Conservation (phyloP, 2,113 vertebrate species). For the cattle (Bos taurus) region DNA sequence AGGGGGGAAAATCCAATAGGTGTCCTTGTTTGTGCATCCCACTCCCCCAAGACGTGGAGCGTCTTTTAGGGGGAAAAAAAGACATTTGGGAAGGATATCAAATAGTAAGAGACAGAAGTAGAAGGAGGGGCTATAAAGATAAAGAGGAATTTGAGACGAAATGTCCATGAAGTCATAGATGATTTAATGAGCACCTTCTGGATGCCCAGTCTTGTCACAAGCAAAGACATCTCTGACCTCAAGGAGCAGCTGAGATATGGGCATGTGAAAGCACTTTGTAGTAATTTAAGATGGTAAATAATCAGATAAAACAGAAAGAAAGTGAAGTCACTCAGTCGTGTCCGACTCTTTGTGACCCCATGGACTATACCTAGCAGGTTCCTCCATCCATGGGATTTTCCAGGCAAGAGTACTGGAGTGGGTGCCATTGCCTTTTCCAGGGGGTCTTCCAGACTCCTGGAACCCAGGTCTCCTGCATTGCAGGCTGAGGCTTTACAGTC, state of each 20-base stretch:
- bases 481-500: neutral
- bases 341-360: neutral
- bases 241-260: neutral
- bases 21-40: neutral
- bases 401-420: neutral
- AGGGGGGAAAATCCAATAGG: neutral
- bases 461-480: neutral
- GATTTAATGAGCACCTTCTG: neutral
- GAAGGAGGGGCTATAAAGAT: neutral
- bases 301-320: neutral
- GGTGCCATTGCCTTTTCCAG: neutral
- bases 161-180: neutral
- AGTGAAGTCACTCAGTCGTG: neutral
- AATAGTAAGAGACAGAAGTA: neutral
- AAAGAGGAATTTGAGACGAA: neutral
- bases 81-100: neutral
- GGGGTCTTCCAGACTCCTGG: neutral
- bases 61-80: neutral
- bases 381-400: neutral
- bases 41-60: neutral
- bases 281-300: neutral
- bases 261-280: neutral
- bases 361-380: neutral
- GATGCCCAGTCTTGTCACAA: neutral
- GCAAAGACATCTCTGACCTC: neutral